phyloP scores from a whole-genome alignment of 1,140 invertebrate species.

The Harpegnathos saltator region DNA sequence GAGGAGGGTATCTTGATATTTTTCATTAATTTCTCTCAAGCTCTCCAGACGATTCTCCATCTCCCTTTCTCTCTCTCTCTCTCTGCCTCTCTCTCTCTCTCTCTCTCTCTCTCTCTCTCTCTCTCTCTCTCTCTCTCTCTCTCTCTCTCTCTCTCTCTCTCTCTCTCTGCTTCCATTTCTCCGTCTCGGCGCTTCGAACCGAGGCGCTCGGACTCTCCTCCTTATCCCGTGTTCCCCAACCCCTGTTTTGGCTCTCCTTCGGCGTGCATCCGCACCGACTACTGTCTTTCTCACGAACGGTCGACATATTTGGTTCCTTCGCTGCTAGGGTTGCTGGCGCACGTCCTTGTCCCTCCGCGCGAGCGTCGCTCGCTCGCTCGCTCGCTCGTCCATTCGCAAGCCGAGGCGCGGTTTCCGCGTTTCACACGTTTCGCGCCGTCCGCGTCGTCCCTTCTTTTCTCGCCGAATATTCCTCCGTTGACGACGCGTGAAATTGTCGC shows the following conservation, averaged over 20 bases:
- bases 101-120: conserved; percentile 6
- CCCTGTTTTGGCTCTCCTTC: conserved; percentile 13
- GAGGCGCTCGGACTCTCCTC: conserved; percentile 29
- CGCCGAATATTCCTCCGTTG: neutral
- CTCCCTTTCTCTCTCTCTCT: neutral
- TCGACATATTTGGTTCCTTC: conserved; percentile 43
- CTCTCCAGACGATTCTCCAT: conserved; percentile 26
- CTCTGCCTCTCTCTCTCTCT: neutral
- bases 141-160: neutral
- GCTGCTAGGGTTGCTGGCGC: conserved; percentile 22
- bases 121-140: neutral
- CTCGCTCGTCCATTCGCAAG: neutral
- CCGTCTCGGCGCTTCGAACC: neutral
- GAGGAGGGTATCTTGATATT: conserved; percentile 60
- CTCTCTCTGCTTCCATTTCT: conserved; percentile 14
- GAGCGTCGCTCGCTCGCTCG: conserved; percentile 11
- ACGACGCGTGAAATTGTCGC: neutral
- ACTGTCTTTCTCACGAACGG: conserved; percentile 26
- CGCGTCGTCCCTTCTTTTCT: neutral
- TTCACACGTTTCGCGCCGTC: neutral
- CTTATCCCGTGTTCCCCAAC: conserved; percentile 38
- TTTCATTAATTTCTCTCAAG: conserved; percentile 60
- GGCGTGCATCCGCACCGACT: neutral
- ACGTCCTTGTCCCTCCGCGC: conserved; percentile 20
- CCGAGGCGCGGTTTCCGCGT: conserved; percentile 29